Base-by-base conservation (phyloP, 1,140 invertebrate genomes). In the Bilobella aurantiaca region DNA sequence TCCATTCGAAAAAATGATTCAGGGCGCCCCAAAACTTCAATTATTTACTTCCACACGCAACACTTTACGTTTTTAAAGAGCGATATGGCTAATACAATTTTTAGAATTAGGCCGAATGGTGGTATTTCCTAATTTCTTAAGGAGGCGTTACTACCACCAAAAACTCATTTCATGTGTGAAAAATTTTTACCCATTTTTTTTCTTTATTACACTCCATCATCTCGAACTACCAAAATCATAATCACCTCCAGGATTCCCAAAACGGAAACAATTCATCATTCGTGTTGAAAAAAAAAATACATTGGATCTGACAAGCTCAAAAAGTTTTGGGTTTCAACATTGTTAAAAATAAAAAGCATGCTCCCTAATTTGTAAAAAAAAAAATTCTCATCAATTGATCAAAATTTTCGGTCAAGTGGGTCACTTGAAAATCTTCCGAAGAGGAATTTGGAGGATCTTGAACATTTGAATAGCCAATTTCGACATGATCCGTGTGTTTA, bases 351-450 rank as follows among this genome's bases (percentile, higher is more conserved):
- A n/a, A n/a, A n/a, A n/a, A n/a, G n/a, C n/a, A n/a, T n/a, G n/a
- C n/a, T n/a, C n/a, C n/a, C n/a, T n/a, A n/a, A 42, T 42, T 42
- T 18, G 18, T 12, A 42, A 12, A 12, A 42, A 42, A 12, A 12
- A 18, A 42, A 42, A 42, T 42, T 8, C 18, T 42, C 34, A 42
- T 42, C 34, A 42, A 42, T 42, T 42, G 8, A 42, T 42, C 34
- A 42, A 42, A 62, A 46, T 60, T 60, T 32, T 60, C 46, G 32
- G 47, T 34, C 37, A 62, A 62, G 25, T 46, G 12, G n/a, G n/a
- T 62, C 34, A 25, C 37, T 42, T 8, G 27, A 21, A 62, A 42
- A 28, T 25, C 16, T 8, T 56, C 12, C 12, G 16, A 18, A 25
- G 5, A 25, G 8, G 5, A 8, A 56, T 56, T 56, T 12, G 25